Evolutionary conservation across 2,113 vertebrate genomes (phyloP).

Genomic region (Todiramphus chloris): DNA sequence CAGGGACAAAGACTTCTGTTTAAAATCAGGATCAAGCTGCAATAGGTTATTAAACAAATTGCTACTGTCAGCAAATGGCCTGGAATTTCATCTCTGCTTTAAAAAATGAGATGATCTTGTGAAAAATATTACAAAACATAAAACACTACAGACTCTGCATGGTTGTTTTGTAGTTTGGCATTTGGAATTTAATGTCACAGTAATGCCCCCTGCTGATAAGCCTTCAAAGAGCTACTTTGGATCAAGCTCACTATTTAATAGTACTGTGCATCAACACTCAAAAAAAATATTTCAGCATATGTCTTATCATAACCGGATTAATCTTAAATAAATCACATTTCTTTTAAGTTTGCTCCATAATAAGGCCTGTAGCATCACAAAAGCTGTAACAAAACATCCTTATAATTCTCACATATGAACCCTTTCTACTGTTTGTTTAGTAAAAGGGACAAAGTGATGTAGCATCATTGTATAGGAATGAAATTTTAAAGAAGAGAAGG

Average conservation of each 20-base stretch:
- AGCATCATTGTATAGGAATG: not conserved
- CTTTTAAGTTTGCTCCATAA: not conserved
- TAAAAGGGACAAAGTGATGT: not conserved
- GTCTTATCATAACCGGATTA: not conserved
- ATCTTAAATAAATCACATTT: not conserved
- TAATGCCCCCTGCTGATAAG: conserved; percentile 66
- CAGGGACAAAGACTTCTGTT: not conserved
- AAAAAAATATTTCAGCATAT: not conserved
- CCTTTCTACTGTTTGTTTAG: not conserved
- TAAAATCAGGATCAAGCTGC: not conserved
- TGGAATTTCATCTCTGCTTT: not conserved
- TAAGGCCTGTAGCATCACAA: not conserved
- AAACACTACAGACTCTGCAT: not conserved
- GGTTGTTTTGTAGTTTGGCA: not conserved
- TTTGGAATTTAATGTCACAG: not conserved
- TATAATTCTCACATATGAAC: not conserved
- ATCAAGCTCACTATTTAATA: not conserved
- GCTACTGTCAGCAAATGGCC: not conserved
- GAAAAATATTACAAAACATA: not conserved
- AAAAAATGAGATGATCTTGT: not conserved
- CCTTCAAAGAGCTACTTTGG: not conserved
- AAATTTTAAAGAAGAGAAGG: not conserved
- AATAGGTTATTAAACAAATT: not conserved
- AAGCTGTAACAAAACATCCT: not conserved
- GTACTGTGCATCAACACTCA: not conserved